Evolutionary conservation across 1,140 invertebrate genomes (phyloP).

Genomic region (Pachypsylla venusta): DNA sequence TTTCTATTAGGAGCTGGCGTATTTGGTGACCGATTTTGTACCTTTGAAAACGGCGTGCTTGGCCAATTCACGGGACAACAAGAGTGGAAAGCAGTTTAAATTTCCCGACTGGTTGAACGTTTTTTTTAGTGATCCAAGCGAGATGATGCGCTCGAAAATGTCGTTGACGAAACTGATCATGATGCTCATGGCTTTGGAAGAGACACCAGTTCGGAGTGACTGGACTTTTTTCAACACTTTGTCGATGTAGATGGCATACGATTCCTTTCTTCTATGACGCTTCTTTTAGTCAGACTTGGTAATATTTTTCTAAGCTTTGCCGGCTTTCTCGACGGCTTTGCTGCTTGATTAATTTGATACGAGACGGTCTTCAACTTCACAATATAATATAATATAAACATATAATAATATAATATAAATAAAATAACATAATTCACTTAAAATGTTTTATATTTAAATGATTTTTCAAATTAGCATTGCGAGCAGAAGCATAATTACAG

Average conservation of each 20-base stretch:
- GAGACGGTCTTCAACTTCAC: too few species aligned
- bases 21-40: slow-evolving; percentile 29
- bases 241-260: slow-evolving; percentile 53
- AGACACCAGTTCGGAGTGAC: slow-evolving; percentile 46
- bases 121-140: slow-evolving; percentile 39
- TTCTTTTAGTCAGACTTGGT: slow-evolving; percentile 33
- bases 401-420: too few species aligned
- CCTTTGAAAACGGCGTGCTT: slow-evolving; percentile 28
- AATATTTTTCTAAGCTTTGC: slow-evolving; percentile 40
- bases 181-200: slow-evolving; percentile 42
- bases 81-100: slow-evolving; percentile 44
- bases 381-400: too few species aligned
- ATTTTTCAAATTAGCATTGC: background rate
- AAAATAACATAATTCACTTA: too few species aligned
- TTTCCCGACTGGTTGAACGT: slow-evolving; percentile 37
- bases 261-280: slow-evolving; percentile 40
- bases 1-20: slow-evolving; percentile 32
- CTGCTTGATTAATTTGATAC: background rate
- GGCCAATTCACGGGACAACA: slow-evolving; percentile 42
- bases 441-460: background rate
- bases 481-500: background rate
- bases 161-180: slow-evolving; percentile 49
- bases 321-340: slow-evolving; percentile 34
- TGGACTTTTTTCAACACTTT: slow-evolving; percentile 50
- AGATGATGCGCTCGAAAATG: slow-evolving; percentile 38